These are phyloP conservation scores for Leptopterna dolabrata DNA, from an alignment of 2,888 invertebrate species.

Conservation along the genomic window DNA sequence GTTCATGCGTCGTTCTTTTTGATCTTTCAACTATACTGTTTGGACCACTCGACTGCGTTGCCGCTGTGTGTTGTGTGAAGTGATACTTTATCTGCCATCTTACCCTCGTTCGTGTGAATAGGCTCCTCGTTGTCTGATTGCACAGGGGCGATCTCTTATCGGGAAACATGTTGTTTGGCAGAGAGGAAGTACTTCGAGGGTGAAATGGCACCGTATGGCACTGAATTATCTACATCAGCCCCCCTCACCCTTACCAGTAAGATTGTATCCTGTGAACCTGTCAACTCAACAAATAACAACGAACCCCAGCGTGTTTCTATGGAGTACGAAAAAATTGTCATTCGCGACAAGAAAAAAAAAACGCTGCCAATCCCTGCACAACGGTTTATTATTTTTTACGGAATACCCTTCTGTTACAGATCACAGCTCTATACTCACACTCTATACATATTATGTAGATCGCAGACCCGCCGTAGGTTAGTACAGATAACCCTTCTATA, in stretches of 20 bases:
- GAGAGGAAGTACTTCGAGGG: neutral
- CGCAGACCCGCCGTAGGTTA: no score
- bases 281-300: no score
- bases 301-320: no score
- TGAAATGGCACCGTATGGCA: neutral
- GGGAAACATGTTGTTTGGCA: neutral
- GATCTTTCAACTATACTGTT: neutral
- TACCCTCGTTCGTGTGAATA: neutral
- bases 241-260: neutral
- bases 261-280: neutral
- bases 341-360: no score
- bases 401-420: no score
- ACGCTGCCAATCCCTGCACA: no score
- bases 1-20: neutral
- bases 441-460: no score
- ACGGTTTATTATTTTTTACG: no score
- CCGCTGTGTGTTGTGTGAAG: neutral
- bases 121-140: neutral
- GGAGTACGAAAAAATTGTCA: no score
- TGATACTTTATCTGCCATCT: neutral
- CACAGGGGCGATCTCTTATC: neutral
- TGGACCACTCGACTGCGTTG: neutral
- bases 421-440: no score
- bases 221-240: neutral
- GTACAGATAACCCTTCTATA: no score